phyloP scores from a whole-genome alignment of 2,797 vertebrate genomes.

The Pangasius krempfi region DNA sequence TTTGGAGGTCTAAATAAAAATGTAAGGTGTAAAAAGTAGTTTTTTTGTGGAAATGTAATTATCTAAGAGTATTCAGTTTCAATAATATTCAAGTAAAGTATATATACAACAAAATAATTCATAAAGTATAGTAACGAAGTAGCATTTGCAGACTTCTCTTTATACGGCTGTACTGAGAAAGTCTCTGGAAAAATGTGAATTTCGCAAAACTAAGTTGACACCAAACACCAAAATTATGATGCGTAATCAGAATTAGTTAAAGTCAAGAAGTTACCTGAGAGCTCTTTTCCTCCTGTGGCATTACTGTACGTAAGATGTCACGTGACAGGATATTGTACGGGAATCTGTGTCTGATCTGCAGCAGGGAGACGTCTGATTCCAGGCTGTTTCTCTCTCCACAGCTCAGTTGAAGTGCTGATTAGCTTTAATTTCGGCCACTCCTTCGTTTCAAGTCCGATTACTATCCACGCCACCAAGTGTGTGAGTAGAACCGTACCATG shows the following conservation, averaged over 20 bases:
- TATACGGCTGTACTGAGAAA: neutral
- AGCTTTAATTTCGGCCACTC: slow-evolving; percentile 89
- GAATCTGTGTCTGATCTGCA: neutral
- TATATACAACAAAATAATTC: neutral
- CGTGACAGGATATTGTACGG: neutral
- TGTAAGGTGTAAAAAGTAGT: neutral
- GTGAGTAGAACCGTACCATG: slow-evolving; percentile 78
- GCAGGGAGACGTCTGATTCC: slow-evolving; percentile 14
- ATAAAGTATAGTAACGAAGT: neutral
- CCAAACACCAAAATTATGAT: neutral
- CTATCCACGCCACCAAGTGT: slow-evolving; percentile 86
- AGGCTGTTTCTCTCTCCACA: slow-evolving; percentile 60
- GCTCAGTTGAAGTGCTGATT: slow-evolving; percentile 88
- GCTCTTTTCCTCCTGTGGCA: neutral
- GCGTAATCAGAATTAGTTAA: neutral
- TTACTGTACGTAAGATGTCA: neutral
- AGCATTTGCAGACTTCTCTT: neutral
- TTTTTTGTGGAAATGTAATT: too few relatives aligned
- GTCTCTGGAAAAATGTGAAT: neutral
- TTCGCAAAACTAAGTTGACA: neutral
- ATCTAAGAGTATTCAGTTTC: neutral
- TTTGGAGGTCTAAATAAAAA: neutral
- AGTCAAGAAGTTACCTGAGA: neutral
- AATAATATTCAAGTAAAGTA: neutral
- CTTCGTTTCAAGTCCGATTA: slow-evolving; percentile 84